Percentiles rank a stretch among this genome's conserved stretches.
These are phyloP conservation scores for Palythoa heliodiscus DNA, from an alignment of 92 coral and sea anemone genomes.

Conservation along the genomic window DNA sequence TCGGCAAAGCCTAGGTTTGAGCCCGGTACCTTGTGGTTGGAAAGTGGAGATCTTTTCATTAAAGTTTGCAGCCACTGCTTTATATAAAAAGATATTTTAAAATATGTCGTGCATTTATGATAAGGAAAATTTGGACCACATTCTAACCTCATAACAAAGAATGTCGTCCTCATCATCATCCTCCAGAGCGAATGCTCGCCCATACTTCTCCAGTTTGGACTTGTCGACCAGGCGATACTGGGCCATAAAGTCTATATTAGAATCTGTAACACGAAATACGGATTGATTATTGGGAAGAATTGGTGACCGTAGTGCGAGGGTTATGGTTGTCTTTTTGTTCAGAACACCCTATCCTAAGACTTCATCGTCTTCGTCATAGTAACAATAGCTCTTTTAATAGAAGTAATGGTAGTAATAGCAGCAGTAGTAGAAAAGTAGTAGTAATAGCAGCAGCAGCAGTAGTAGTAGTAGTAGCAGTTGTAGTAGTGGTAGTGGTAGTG, in stretches of 20 bases:
- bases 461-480: neutral
- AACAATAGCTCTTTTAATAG: neutral
- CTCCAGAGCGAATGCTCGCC: conserved; percentile 82
- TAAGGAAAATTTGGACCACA: too few species aligned
- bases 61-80: too few species aligned
- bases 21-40: too few species aligned
- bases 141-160: conserved; percentile 68
- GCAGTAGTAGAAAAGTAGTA: neutral
- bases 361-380: neutral
- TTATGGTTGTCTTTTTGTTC: neutral
- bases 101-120: too few species aligned
- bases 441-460: too few species aligned
- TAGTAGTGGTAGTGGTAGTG: neutral
- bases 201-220: conserved; percentile 76
- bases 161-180: conserved; percentile 82
- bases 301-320: neutral
- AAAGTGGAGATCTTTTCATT: too few species aligned
- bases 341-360: neutral
- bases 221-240: conserved; percentile 88
- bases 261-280: conserved; percentile 44
- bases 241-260: conserved; percentile 80
- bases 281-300: neutral
- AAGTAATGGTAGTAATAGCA: neutral
- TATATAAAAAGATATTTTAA: too few species aligned
- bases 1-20: too few species aligned